phyloP scores from a whole-genome alignment of 1,140 invertebrate species.

The Odontomachus brunneus region DNA sequence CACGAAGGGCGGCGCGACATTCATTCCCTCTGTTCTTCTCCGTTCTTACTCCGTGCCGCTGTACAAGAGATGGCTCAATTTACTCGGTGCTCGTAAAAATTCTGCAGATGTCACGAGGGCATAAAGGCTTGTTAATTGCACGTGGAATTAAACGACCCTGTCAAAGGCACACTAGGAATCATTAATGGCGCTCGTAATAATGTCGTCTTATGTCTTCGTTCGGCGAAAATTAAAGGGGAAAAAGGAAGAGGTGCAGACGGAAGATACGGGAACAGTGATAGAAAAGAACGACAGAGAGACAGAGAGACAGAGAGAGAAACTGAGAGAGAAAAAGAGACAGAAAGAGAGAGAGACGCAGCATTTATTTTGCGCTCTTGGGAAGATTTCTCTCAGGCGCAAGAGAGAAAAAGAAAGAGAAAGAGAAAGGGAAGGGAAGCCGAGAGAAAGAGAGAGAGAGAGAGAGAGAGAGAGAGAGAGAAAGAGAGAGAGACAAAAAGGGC shows the following conservation, averaged over 20 bases:
- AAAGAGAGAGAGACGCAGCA: background rate
- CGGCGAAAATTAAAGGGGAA: background rate
- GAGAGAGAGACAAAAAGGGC: too few species aligned
- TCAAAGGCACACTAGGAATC: constrained; percentile 10
- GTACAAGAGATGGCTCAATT: constrained; percentile 32
- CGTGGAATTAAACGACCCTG: constrained; percentile 34
- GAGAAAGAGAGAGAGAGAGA: background rate
- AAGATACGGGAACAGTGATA: too few species aligned
- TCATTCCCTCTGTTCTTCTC: constrained; percentile 12
- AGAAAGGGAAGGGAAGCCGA: background rate
- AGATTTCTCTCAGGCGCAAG: too few species aligned
- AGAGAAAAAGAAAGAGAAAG: background rate
- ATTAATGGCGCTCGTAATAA: constrained; percentile 38
- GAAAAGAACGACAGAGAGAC: background rate
- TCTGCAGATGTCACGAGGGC: constrained; percentile 12
- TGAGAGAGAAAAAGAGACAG: background rate
- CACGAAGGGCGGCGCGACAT: background rate
- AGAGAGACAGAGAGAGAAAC: background rate
- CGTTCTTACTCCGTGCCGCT: background rate
- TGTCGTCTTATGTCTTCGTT: constrained; percentile 18
- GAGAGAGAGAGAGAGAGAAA: too few species aligned
- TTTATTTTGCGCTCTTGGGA: too few species aligned
- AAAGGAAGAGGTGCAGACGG: background rate
- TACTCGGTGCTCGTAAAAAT: constrained; percentile 45
- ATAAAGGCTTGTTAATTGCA: constrained; percentile 39